Conservation (phyloP, 2,113 vertebrate genomes). For the Catharus fuscescens region DNA sequence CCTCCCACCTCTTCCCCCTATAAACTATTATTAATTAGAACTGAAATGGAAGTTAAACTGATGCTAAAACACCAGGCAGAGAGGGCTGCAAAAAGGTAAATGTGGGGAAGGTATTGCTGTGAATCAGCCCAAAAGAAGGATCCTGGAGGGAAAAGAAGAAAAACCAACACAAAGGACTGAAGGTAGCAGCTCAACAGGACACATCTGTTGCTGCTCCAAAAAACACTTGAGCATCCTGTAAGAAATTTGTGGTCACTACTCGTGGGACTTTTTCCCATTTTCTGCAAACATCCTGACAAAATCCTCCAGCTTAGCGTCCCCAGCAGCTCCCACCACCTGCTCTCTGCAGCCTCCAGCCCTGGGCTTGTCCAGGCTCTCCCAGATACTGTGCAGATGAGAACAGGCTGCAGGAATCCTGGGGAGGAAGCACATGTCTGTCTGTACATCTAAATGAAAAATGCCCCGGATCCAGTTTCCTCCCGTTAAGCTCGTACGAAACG, state of each 20-base stretch:
- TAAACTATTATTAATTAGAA: not conserved
- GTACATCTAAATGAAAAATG: slow-evolving; percentile 48
- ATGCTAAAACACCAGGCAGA: not conserved
- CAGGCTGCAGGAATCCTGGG: slow-evolving; percentile 45
- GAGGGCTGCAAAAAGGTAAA: not conserved
- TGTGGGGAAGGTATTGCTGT: not conserved
- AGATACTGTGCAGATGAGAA: slow-evolving; percentile 47
- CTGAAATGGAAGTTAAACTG: not conserved
- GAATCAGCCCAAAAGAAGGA: not conserved
- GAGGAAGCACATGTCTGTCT: slow-evolving; percentile 62
- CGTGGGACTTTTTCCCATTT: slow-evolving; percentile 11
- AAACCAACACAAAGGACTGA: not conserved
- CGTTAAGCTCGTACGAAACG: not conserved
- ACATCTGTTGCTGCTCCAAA: slow-evolving; percentile 23
- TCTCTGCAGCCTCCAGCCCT: slow-evolving; percentile 4
- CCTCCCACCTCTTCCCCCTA: not conserved
- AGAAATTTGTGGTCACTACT: not conserved
- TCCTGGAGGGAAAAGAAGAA: not conserved
- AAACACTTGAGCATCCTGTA: not conserved
- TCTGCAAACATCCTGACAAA: slow-evolving; percentile 51
- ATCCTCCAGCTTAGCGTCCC: slow-evolving; percentile 16
- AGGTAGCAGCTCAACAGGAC: not conserved
- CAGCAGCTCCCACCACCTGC: slow-evolving; percentile 62
- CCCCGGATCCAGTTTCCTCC: slow-evolving; percentile 60
- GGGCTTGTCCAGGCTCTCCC: not conserved